Conservation (phyloP, 2,888 invertebrate genomes). For the Scaptomyza polygonia region DNA sequence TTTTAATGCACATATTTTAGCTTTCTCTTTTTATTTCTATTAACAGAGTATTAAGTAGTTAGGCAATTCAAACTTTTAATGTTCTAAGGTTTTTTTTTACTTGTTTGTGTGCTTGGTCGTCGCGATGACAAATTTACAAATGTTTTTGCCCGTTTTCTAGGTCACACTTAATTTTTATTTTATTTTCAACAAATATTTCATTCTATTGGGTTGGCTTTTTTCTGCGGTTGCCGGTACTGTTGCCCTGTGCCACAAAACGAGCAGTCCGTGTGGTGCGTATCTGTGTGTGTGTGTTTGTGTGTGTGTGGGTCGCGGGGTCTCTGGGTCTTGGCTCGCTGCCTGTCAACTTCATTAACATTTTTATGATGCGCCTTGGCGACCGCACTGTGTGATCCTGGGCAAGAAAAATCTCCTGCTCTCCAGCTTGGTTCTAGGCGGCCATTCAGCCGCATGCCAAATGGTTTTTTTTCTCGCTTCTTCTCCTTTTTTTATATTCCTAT, state of each 20-base stretch:
- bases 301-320: conserved; percentile 20
- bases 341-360: conserved; percentile 77
- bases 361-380: conserved; percentile 78
- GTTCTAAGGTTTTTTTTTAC: not conserved
- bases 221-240: conserved; percentile 18
- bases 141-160: conserved; percentile 61
- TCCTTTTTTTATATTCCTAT: conserved; percentile 23
- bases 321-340: conserved; percentile 55
- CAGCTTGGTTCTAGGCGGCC: conserved; percentile 29
- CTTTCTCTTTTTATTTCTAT: not conserved
- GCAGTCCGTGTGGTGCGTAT: conserved; percentile 23
- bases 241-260: conserved; percentile 41
- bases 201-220: conserved; percentile 57
- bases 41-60: conserved; percentile 10
- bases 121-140: conserved; percentile 60
- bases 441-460: conserved; percentile 63
- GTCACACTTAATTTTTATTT: conserved; percentile 77
- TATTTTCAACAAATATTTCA: conserved; percentile 73
- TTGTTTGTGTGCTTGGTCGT: conserved; percentile 28
- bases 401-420: conserved; percentile 35
- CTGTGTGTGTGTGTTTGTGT: conserved; percentile 9
- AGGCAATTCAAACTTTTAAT: not conserved
- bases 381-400: conserved; percentile 66
- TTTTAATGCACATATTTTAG: not conserved
- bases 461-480: conserved; percentile 31